Percentiles rank a stretch among this genome's conserved stretches.
phyloP scores from a whole-genome alignment of 2,888 invertebrate genomes.

The Adela reaumurella region DNA sequence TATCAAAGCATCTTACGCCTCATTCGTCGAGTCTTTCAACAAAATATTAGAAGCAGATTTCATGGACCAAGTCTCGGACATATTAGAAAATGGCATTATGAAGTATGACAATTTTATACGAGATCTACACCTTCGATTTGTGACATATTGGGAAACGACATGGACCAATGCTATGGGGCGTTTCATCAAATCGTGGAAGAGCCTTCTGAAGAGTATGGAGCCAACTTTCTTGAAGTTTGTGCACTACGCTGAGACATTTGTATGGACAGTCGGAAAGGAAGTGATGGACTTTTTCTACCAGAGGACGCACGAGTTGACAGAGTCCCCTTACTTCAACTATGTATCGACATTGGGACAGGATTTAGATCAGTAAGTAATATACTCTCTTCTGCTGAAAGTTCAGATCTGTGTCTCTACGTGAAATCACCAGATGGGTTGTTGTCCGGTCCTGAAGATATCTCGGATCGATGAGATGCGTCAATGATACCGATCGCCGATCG shows the following conservation, averaged over 20 bases:
- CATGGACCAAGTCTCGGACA: slow-evolving; percentile 64
- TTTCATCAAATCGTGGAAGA: slow-evolving; percentile 68
- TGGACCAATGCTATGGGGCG: slow-evolving; percentile 67
- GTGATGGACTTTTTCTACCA: slow-evolving; percentile 77
- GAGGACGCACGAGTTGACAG: slow-evolving; percentile 72
- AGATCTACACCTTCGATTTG: slow-evolving; percentile 64
- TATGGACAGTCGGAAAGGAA: slow-evolving; percentile 71
- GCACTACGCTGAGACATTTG: slow-evolving; percentile 71
- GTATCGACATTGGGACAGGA: slow-evolving; percentile 78
- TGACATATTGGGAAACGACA: slow-evolving; percentile 67
- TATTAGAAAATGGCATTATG: slow-evolving; percentile 65
- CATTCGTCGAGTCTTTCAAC: slow-evolving; percentile 64
- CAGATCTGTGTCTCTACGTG: too few relatives aligned
- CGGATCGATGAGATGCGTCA: too few relatives aligned
- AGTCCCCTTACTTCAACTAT: slow-evolving; percentile 77
- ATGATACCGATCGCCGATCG: too few relatives aligned
- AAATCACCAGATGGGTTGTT: too few relatives aligned
- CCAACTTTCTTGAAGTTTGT: slow-evolving; percentile 73
- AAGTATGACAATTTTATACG: slow-evolving; percentile 78
- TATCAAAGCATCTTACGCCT: slow-evolving; percentile 67
- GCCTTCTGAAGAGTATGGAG: slow-evolving; percentile 68
- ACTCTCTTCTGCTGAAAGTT: too few relatives aligned
- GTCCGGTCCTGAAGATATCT: too few relatives aligned
- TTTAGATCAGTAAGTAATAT: slow-evolving; percentile 57
- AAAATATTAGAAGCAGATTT: slow-evolving; percentile 72